phyloP scores from a whole-genome alignment of 2,888 invertebrate species.

The Doris montereyensis region DNA sequence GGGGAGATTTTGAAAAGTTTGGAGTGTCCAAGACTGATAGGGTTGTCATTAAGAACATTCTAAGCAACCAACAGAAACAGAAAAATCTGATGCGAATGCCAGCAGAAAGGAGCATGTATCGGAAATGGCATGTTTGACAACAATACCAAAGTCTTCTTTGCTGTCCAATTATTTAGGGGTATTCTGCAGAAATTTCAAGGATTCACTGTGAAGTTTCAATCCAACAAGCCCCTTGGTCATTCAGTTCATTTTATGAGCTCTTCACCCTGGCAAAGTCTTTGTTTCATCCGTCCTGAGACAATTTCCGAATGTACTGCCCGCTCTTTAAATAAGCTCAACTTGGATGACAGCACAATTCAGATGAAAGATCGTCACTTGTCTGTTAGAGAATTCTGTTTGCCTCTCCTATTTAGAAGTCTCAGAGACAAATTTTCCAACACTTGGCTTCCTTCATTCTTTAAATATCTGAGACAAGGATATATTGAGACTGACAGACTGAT shows the following conservation, averaged over 20 bases:
- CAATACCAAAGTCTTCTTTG: neutral
- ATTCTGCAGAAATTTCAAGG: constrained; percentile 7
- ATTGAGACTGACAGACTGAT: neutral
- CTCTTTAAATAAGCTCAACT: neutral
- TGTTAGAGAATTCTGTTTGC: neutral
- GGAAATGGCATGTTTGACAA: neutral
- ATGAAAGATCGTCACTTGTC: constrained; percentile 2
- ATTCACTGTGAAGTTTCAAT: neutral
- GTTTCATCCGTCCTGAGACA: too few species aligned
- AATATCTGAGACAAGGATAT: neutral
- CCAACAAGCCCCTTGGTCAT: constrained; percentile 4
- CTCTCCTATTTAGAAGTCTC: neutral
- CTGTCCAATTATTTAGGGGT: neutral
- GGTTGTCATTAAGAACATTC: neutral
- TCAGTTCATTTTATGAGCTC: neutral
- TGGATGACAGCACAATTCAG: neutral
- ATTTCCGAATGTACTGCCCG: neutral
- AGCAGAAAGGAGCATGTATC: too few species aligned
- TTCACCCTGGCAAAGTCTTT: too few species aligned
- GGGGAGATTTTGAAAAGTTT: neutral
- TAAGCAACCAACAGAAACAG: neutral
- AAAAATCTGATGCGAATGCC: too few species aligned
- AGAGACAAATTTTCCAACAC: neutral
- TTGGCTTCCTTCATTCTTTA: neutral
- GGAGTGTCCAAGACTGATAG: neutral